Conservation (phyloP, 2,113 vertebrate species). For the Ciconia maguari region DNA sequence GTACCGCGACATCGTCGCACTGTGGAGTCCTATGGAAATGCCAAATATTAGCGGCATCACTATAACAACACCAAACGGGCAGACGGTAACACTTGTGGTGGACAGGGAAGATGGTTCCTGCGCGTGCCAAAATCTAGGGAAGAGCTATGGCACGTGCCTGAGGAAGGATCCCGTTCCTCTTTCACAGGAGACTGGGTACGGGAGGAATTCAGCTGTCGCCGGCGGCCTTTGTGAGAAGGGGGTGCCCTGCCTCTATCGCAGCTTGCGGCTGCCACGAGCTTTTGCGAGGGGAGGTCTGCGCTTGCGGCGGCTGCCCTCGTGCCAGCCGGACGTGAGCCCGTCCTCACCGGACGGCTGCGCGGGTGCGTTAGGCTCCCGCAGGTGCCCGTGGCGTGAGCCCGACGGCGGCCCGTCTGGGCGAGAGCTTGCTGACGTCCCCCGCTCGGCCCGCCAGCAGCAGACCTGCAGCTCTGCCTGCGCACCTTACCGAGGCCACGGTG, state of each 20-base stretch:
- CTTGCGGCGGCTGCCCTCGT: neutral
- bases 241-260: too few relatives aligned
- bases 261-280: neutral
- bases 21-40: neutral
- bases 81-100: too few relatives aligned
- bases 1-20: neutral
- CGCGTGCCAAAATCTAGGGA: neutral
- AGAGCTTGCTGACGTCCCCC: neutral
- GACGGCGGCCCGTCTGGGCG: neutral
- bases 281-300: too few relatives aligned
- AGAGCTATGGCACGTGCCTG: too few relatives aligned
- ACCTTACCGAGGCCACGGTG: too few relatives aligned
- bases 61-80: too few relatives aligned
- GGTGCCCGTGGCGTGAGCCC: too few relatives aligned
- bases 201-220: neutral
- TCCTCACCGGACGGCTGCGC: neutral
- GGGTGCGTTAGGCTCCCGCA: accelerated
- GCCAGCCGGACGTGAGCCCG: neutral
- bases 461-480: neutral
- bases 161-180: neutral
- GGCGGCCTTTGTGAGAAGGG: neutral
- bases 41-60: neutral
- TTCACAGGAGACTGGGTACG: accelerated
- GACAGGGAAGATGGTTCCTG: neutral
- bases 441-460: neutral